These are phyloP conservation scores for Nesoenas mayeri DNA, from an alignment of 2,113 vertebrate genomes.

Conservation along the genomic window DNA sequence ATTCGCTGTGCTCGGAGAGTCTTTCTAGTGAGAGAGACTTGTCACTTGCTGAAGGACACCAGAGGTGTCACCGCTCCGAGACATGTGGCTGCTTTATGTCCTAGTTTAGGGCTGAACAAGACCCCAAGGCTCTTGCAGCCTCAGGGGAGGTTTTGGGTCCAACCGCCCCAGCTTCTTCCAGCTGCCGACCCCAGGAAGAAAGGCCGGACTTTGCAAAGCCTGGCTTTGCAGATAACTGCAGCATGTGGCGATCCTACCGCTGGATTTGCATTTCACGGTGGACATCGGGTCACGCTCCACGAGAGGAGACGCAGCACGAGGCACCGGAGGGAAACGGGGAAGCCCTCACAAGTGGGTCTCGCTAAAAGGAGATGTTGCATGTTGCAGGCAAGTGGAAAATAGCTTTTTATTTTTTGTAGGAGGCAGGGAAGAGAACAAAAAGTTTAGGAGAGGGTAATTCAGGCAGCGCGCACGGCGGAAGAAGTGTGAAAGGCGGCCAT, in stretches of 20 bases:
- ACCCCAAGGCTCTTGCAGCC: background rate
- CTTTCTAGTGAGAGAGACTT: background rate
- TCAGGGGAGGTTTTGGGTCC: background rate
- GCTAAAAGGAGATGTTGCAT: background rate
- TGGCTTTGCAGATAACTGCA: background rate
- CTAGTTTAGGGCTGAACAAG: background rate
- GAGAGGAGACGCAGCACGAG: rapidly evolving
- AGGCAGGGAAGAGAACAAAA: slow-evolving; percentile 42
- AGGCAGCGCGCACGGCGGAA: background rate
- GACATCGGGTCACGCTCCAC: rapidly evolving
- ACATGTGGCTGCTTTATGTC: background rate
- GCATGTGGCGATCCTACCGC: rapidly evolving
- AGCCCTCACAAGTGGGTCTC: background rate
- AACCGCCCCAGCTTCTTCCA: background rate
- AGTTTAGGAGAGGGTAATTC: slow-evolving; percentile 28
- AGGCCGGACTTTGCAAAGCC: background rate
- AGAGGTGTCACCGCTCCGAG: background rate
- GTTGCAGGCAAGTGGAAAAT: background rate
- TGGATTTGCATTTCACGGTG: background rate
- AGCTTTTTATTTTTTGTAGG: background rate
- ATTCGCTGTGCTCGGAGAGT: background rate
- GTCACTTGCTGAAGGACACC: background rate
- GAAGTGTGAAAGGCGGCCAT: slow-evolving; percentile 41
- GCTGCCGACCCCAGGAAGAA: background rate
- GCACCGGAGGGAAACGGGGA: rapidly evolving